A percentile compares a stretch with the other conserved stretches of the same genome.
phyloP scores from a whole-genome alignment of 2,113 vertebrate genomes.

The Tupaia tana region DNA sequence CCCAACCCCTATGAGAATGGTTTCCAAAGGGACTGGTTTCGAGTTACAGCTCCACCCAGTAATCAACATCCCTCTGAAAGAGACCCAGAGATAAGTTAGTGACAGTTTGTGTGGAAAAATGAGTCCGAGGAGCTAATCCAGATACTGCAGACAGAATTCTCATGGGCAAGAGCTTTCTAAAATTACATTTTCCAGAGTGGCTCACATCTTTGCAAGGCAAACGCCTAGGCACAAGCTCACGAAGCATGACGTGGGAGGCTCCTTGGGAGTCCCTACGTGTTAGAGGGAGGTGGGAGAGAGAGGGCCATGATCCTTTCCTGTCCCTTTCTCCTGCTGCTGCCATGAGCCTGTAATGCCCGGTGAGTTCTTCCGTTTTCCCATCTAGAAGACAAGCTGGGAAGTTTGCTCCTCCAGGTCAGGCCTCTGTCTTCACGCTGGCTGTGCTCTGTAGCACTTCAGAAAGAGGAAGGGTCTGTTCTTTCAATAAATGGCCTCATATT shows the following conservation, averaged over 20 bases:
- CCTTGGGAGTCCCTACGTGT: not conserved
- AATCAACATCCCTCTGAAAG: not conserved
- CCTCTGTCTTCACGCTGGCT: not conserved
- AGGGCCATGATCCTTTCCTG: not conserved
- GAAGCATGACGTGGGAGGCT: not conserved
- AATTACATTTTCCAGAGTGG: not conserved
- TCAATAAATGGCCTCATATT: not conserved
- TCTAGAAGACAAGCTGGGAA: not conserved
- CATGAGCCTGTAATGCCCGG: not conserved
- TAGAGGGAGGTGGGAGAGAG: not conserved
- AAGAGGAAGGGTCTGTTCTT: not conserved
- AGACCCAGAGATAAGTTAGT: not conserved
- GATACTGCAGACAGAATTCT: not conserved
- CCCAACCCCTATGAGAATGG: not conserved
- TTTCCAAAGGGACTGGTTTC: not conserved
- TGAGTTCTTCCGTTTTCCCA: not conserved
- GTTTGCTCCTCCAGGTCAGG: not conserved
- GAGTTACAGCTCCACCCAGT: conserved; percentile 9
- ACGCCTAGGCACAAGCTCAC: not conserved
- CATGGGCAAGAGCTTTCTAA: not conserved
- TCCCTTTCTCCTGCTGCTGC: not conserved
- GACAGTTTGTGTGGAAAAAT: not conserved
- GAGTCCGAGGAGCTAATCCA: not conserved
- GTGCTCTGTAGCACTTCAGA: not conserved
- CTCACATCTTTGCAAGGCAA: not conserved